Evolutionary conservation across 2,797 vertebrate genomes (phyloP), one percentile per base, ranked within the genome.

Genomic region (Xenopus petersii): DNA sequence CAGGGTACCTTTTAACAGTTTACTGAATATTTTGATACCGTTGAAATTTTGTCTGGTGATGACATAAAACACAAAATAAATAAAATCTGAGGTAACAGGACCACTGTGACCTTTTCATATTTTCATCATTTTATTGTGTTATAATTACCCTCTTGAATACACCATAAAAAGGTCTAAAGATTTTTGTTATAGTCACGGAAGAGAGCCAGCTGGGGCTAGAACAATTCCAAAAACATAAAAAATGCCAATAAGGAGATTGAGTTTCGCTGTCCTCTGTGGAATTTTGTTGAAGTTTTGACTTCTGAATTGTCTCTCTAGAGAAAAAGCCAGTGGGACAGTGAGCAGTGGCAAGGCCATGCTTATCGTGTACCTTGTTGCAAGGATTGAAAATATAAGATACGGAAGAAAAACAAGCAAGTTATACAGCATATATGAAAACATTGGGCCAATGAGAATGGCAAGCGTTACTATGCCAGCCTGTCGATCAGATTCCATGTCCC

Each of bases 401-500:
- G 98, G 98, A 81, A 94, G 81, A 48, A 99, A 99, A 63, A 99
- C 95, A 82, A 99, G 91, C 47, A 93, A 75, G 71, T 90, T 95
- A 89, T 95, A 99, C 75, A 99, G 92, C 24, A 97, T 16, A 10
- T 99, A 99, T 65, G 97, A 98, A 65, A 95, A 82, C 0, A 92
- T 92, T 4, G 97, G 96, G 5, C 98, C 97, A 0, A 98, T 88
- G 67, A 99, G 94, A 85, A 99, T 99, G 82, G 98, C 98, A 83
- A 99, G 75, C 0, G 98, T 99, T 87, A 99, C 96, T 0, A 98
- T 99, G 71, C 97, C 98, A 0, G 97, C 98, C 82, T 94, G 94
- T 75, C 75, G 94, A 88, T 99, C 98, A 0, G 97, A 98, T 83
- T 98, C 96, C 94, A 98, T 93, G 91, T 99, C 98, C 81, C 98